phyloP scores from a whole-genome alignment of 2,113 vertebrate species.

The Melospiza georgiana region DNA sequence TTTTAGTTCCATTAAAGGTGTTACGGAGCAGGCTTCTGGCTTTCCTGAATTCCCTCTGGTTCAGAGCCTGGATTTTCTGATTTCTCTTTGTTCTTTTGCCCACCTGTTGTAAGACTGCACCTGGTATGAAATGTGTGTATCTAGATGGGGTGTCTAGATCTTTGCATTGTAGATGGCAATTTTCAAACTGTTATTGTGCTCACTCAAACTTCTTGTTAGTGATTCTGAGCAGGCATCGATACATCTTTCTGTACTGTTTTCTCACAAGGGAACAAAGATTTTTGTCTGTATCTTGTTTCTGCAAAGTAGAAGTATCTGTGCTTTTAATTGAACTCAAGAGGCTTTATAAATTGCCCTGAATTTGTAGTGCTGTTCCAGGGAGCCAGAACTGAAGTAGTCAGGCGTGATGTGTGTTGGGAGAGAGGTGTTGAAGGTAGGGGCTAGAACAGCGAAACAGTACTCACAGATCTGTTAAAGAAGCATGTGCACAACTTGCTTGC shows the following conservation, averaged over 20 bases:
- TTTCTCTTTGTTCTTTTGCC: background rate
- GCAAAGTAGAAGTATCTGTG: constrained; percentile 8
- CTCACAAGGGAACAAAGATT: constrained; percentile 24
- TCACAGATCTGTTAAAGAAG: background rate
- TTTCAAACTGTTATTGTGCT: background rate
- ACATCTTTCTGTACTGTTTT: background rate
- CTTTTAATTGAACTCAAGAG: constrained; percentile 66
- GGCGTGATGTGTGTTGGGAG: constrained; percentile 17
- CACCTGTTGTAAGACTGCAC: background rate
- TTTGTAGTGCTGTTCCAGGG: constrained; percentile 23
- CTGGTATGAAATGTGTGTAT: background rate
- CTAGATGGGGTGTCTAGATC: background rate
- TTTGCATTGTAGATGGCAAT: background rate
- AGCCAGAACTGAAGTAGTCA: constrained; percentile 41
- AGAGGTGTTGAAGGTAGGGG: constrained; percentile 11
- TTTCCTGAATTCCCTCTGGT: background rate
- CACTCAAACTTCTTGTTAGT: background rate
- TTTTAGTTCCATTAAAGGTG: background rate
- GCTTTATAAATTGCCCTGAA: constrained; percentile 49
- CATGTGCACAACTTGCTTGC: background rate
- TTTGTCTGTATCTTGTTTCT: constrained; percentile 43
- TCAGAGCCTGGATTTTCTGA: background rate
- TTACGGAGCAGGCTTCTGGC: background rate
- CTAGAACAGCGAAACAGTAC: background rate
- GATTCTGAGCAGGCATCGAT: constrained; percentile 25